Evolutionary conservation across 2,888 invertebrate genomes (phyloP).

Genomic region (Oegoconia quadripuncta): DNA sequence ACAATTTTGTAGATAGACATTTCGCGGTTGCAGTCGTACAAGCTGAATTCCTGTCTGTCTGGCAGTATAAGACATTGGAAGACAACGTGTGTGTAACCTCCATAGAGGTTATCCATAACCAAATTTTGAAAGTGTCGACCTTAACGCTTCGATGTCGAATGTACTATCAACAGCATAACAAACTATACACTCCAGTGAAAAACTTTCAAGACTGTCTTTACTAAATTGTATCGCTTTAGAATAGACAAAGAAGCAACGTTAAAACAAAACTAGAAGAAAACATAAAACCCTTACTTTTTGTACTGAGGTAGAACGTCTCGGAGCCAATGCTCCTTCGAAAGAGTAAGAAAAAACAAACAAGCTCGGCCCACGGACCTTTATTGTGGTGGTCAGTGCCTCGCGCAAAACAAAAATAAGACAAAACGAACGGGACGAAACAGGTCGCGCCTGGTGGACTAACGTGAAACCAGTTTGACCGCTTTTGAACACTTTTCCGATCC

Average conservation of each 20-base stretch:
- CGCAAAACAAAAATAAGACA: slow-evolving; percentile 74
- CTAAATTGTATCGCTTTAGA: no score
- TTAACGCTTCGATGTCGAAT: no score
- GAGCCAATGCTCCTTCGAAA: slow-evolving; percentile 47
- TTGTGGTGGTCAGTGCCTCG: slow-evolving; percentile 78
- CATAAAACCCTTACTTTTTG: slow-evolving; percentile 16
- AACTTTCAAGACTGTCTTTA: no score
- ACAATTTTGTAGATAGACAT: no score
- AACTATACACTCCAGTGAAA: no score
- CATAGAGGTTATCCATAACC: no score
- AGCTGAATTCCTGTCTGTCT: no score
- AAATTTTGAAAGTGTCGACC: no score
- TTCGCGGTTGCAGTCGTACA: no score
- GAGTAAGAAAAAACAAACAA: slow-evolving; percentile 37
- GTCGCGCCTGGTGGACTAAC: slow-evolving; percentile 39
- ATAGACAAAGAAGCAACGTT: slow-evolving; percentile 3
- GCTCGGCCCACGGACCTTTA: slow-evolving; percentile 63
- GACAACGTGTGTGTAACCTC: no score
- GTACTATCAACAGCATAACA: no score
- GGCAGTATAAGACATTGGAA: no score
- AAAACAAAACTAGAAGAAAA: slow-evolving; percentile 14
- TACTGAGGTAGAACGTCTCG: slow-evolving; percentile 35
- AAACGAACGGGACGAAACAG: slow-evolving; percentile 61
- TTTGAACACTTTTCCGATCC: slow-evolving; percentile 53
- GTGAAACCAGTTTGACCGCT: slow-evolving; percentile 61